Percentiles rank a stretch among this genome's conserved stretches.
phyloP scores from a whole-genome alignment of 2,113 vertebrate species.

The Emydura subglobosa region DNA sequence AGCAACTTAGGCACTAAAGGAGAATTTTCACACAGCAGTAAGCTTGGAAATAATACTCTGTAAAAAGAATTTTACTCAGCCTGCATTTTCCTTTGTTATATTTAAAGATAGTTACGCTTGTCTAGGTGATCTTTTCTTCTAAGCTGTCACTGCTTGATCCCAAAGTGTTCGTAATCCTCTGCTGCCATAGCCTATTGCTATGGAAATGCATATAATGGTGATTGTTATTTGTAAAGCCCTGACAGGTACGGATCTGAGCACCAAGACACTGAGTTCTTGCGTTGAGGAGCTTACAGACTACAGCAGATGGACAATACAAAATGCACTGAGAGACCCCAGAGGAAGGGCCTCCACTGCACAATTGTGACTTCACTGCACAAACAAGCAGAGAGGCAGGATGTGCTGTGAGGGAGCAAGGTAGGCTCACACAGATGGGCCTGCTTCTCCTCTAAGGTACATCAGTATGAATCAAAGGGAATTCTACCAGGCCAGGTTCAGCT shows the following conservation, averaged over 20 bases:
- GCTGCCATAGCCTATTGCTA: neutral
- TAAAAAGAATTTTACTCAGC: slow-evolving; percentile 9
- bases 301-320: neutral
- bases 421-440: too few species aligned
- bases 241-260: neutral
- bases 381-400: neutral
- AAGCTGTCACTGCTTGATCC: neutral
- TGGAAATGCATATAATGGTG: accelerated
- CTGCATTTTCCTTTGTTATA: neutral
- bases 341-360: accelerated
- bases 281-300: neutral
- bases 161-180: neutral
- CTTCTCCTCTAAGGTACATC: neutral
- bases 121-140: neutral
- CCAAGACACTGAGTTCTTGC: too few species aligned
- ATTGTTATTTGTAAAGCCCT: neutral
- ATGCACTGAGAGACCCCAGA: neutral
- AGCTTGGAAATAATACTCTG: neutral
- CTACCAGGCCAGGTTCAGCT: neutral
- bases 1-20: slow-evolving; percentile 3
- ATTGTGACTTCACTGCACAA: accelerated
- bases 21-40: neutral
- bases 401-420: too few species aligned
- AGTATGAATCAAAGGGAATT: neutral
- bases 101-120: neutral